A percentile compares a stretch with the other conserved stretches of the same genome.
These are phyloP conservation scores for Condylura cristata DNA, from an alignment of 2,113 vertebrate genomes.

Conservation along the genomic window DNA sequence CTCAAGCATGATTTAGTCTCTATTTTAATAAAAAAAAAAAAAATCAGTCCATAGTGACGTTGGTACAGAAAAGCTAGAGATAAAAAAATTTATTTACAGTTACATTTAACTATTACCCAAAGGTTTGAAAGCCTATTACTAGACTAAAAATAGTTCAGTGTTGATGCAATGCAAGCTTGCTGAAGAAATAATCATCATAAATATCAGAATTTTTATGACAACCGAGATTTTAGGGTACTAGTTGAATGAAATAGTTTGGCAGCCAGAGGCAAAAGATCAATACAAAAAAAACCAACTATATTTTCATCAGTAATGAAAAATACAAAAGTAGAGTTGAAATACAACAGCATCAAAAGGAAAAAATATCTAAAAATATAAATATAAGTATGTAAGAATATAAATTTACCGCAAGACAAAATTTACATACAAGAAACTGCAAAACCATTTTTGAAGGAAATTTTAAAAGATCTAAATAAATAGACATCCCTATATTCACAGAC, in stretches of 20 bases:
- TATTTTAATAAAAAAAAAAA: constrained; percentile 22
- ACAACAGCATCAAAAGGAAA: not conserved
- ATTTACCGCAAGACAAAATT: not conserved
- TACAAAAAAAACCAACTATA: constrained; percentile 8
- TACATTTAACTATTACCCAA: constrained; percentile 32
- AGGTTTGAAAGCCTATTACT: constrained; percentile 22
- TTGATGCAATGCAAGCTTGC: not conserved
- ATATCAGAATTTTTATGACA: not conserved
- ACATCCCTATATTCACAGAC: not conserved
- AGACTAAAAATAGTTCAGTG: constrained; percentile 35
- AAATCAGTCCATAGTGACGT: not conserved
- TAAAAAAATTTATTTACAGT: not conserved
- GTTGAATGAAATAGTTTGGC: not conserved
- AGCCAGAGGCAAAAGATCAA: constrained; percentile 16
- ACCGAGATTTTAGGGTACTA: constrained; percentile 20
- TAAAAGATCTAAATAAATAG: not conserved
- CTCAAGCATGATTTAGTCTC: not conserved
- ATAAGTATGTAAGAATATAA: no score
- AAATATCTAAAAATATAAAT: not conserved
- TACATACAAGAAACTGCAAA: not conserved
- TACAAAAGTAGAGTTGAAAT: not conserved
- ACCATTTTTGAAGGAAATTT: not conserved
- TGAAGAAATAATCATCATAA: not conserved
- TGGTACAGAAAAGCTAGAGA: constrained; percentile 19
- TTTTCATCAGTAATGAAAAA: constrained; percentile 3